Conservation (phyloP, 2,888 invertebrate genomes). For the Heliconius hortense region DNA sequence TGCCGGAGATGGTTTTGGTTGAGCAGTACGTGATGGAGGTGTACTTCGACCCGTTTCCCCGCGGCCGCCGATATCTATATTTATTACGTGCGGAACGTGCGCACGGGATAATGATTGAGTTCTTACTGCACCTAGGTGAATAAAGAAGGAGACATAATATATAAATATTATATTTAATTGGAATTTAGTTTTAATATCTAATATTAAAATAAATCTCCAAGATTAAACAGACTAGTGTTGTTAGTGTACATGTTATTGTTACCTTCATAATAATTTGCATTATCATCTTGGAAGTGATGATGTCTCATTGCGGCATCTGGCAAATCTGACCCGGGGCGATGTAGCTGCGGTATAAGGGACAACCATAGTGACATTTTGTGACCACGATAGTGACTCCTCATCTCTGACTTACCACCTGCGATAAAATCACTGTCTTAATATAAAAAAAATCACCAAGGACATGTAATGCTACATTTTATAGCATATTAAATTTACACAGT, state of each 20-base stretch:
- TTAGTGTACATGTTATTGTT: background rate
- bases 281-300: constrained; percentile 92
- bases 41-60: constrained; percentile 59
- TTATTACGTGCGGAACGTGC: constrained; percentile 81
- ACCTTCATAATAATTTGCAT: constrained; percentile 90
- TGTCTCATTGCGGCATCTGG: constrained; percentile 93
- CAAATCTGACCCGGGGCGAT: constrained; percentile 87
- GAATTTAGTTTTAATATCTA: too few species aligned
- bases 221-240: background rate
- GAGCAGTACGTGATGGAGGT: constrained; percentile 73
- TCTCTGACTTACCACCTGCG: constrained; percentile 86
- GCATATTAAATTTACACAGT: background rate
- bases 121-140: constrained; percentile 85
- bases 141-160: background rate
- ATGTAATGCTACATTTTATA: too few species aligned
- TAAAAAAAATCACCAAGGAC: too few species aligned
- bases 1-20: constrained; percentile 65
- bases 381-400: constrained; percentile 95
- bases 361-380: constrained; percentile 97
- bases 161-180: background rate
- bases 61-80: constrained; percentile 59
- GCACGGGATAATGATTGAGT: constrained; percentile 87
- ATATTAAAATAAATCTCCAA: background rate
- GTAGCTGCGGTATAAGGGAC: constrained; percentile 94
- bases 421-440: constrained; percentile 27